A percentile compares a stretch with the other conserved stretches of the same genome.
phyloP scores from a whole-genome alignment of 2,888 invertebrate genomes.

The Emesis furor region DNA sequence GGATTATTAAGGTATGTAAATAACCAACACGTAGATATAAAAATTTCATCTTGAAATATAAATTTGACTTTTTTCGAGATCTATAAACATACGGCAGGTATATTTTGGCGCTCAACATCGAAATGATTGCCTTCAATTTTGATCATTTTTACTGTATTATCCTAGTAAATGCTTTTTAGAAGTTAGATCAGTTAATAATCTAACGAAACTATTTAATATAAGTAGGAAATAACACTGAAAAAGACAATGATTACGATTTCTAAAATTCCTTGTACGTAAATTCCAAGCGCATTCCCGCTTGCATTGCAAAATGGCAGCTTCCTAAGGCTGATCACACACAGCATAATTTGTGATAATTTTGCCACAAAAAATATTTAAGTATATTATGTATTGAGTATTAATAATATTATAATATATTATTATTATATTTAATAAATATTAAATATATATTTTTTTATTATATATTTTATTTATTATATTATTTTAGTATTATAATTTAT shows the following conservation, averaged over 20 bases:
- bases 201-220: too few species aligned
- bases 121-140: slow-evolving; percentile 43
- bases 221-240: too few species aligned
- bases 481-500: background rate
- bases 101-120: slow-evolving; percentile 15
- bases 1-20: background rate
- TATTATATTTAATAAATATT: slow-evolving; percentile 4
- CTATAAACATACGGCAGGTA: background rate
- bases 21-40: slow-evolving; percentile 3
- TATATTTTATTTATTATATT: background rate
- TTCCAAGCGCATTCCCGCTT: too few species aligned
- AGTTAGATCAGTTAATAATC: slow-evolving; percentile 31
- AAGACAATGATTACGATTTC: too few species aligned
- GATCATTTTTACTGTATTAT: slow-evolving; percentile 38
- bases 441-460: background rate
- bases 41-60: slow-evolving; percentile 7
- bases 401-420: background rate
- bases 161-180: slow-evolving; percentile 41
- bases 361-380: background rate
- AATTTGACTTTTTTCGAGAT: slow-evolving; percentile 7
- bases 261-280: too few species aligned
- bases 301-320: too few species aligned
- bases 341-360: slow-evolving; percentile 4
- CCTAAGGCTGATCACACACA: slow-evolving; percentile 4
- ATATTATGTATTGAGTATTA: background rate